A percentile compares a stretch with the other conserved stretches of the same genome.
Conservation (phyloP, 2,797 vertebrate genomes). For the Dendrocincla tyrannina region DNA sequence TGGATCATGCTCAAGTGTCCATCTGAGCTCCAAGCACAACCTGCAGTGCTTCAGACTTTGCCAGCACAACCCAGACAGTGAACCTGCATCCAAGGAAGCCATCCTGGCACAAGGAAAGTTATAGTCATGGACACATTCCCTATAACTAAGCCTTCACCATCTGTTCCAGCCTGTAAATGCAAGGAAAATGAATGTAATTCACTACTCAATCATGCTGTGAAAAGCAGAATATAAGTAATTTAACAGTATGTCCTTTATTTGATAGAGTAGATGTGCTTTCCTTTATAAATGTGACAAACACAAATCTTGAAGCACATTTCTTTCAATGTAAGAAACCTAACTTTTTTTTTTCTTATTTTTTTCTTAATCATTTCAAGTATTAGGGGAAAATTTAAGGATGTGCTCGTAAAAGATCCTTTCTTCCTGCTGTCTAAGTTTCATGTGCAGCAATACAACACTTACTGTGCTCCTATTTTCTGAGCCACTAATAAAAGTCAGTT, state of each 20-base stretch:
- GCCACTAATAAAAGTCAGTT: neutral
- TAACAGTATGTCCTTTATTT: neutral
- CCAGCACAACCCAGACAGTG: neutral
- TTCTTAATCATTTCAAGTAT: neutral
- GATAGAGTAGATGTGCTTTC: neutral
- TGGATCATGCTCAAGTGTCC: neutral
- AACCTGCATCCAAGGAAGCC: neutral
- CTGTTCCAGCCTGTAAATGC: conserved; percentile 37
- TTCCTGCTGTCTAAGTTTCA: neutral
- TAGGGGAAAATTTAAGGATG: neutral
- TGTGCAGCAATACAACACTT: neutral
- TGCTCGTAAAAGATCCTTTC: neutral
- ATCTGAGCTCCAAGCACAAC: neutral
- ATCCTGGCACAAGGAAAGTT: neutral
- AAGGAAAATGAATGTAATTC: conserved; percentile 44
- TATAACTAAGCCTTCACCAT: conserved; percentile 33
- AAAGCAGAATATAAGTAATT: conserved; percentile 35
- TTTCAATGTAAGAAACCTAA: neutral
- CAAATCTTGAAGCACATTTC: neutral
- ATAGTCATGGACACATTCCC: neutral
- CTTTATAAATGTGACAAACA: neutral
- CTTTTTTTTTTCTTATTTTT: too few species aligned
- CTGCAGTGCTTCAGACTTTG: neutral
- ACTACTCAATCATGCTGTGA: conserved; percentile 24
- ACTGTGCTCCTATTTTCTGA: neutral